Percentiles rank a stretch among this genome's conserved stretches.
These are phyloP conservation scores for Triops longicaudatus DNA, from an alignment of 1,140 invertebrate genomes.

Conservation along the genomic window DNA sequence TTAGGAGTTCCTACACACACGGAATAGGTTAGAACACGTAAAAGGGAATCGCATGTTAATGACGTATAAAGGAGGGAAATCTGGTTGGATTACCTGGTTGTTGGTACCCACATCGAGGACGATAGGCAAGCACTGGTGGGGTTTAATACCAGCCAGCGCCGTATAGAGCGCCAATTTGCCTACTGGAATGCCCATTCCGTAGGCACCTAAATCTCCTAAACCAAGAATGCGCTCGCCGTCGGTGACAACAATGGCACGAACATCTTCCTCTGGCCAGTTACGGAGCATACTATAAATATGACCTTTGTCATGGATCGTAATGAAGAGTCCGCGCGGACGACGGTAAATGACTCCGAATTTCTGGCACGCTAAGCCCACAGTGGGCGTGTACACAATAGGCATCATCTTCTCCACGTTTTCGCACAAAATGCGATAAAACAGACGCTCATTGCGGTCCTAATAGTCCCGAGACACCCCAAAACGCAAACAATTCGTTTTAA, in stretches of 20 bases:
- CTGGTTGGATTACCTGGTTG: slow-evolving; percentile 52
- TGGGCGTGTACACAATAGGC: slow-evolving; percentile 97
- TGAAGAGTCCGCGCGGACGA: slow-evolving; percentile 86
- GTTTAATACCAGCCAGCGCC: slow-evolving; percentile 85
- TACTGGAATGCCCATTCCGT: slow-evolving; percentile 92
- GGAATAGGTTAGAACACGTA: background rate
- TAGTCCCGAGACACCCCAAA: slow-evolving; percentile 35
- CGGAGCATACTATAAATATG: slow-evolving; percentile 81
- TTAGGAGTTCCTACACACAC: slow-evolving; percentile 56
- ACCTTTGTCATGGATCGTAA: slow-evolving; percentile 93
- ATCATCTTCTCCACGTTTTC: slow-evolving; percentile 93
- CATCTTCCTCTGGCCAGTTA: slow-evolving; percentile 87
- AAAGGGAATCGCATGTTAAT: background rate
- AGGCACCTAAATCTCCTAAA: slow-evolving; percentile 85
- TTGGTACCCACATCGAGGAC: slow-evolving; percentile 89
- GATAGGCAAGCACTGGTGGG: slow-evolving; percentile 84
- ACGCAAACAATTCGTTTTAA: slow-evolving; percentile 21
- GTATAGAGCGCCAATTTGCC: slow-evolving; percentile 90
- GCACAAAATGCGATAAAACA: slow-evolving; percentile 86
- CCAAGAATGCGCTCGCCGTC: slow-evolving; percentile 92
- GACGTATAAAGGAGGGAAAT: background rate
- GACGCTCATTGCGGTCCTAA: slow-evolving; percentile 87
- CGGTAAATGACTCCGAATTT: slow-evolving; percentile 92
- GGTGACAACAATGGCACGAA: slow-evolving; percentile 87
- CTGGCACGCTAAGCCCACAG: slow-evolving; percentile 93